A percentile compares a stretch with the other conserved stretches of the same genome.
These are phyloP conservation scores for Antrozous pallidus DNA, from an alignment of 2,797 vertebrate species.

Conservation along the genomic window DNA sequence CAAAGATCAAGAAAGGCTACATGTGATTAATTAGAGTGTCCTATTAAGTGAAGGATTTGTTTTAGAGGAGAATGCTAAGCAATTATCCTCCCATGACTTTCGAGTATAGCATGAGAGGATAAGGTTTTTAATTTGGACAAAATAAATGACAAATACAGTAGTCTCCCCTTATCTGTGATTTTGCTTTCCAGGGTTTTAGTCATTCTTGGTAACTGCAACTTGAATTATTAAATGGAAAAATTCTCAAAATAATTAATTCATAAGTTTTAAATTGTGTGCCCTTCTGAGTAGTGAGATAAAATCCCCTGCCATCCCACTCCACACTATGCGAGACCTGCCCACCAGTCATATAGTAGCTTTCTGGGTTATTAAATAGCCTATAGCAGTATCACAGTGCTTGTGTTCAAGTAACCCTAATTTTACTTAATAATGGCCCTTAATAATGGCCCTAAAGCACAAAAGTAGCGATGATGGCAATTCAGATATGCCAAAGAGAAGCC, in stretches of 20 bases:
- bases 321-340: neutral
- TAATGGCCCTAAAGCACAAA: neutral
- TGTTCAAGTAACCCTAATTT: neutral
- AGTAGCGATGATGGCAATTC: neutral
- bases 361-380: neutral
- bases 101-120: neutral
- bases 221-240: neutral
- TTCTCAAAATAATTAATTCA: neutral
- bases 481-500: neutral
- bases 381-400: neutral
- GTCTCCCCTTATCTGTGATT: neutral
- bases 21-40: conserved; percentile 47
- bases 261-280: neutral
- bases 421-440: neutral
- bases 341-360: neutral
- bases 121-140: conserved; percentile 35
- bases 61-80: conserved; percentile 9
- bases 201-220: neutral
- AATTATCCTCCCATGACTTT: conserved; percentile 51
- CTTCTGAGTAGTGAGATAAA: neutral
- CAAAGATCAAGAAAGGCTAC: conserved; percentile 32
- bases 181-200: neutral
- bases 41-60: conserved; percentile 42
- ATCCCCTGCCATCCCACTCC: neutral
- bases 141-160: neutral